Evolutionary conservation across 2,113 vertebrate genomes (phyloP).

Genomic region (Probosciger aterrimus): DNA sequence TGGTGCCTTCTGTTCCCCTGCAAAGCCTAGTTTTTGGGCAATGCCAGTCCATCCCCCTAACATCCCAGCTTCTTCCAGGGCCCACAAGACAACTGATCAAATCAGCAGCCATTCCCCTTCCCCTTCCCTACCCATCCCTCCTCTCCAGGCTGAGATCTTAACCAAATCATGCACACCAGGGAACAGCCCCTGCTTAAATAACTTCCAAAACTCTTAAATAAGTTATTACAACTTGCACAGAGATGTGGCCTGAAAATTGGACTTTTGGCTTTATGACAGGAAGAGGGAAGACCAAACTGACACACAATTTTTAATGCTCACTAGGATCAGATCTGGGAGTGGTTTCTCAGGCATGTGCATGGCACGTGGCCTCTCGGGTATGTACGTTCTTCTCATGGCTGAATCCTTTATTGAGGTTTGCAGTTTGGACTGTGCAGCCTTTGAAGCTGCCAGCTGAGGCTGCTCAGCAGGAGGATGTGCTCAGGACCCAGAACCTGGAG

Average conservation of each 20-base stretch:
- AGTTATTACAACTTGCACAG: accelerated
- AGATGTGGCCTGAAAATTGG: neutral
- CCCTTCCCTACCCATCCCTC: neutral
- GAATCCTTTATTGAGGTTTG: conserved; percentile 36
- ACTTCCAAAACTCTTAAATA: neutral
- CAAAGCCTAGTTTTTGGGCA: neutral
- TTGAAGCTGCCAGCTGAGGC: conserved; percentile 35
- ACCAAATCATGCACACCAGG: neutral
- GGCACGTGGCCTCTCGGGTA: neutral
- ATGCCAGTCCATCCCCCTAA: neutral
- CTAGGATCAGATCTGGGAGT: neutral
- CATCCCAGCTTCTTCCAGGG: neutral
- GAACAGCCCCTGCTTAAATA: neutral
- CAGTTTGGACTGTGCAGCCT: neutral
- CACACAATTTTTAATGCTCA: neutral
- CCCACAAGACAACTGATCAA: accelerated
- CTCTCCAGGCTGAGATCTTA: neutral
- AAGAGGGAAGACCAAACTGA: neutral
- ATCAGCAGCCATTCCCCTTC: neutral
- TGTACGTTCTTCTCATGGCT: neutral
- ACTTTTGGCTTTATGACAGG: neutral
- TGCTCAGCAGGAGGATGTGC: neutral
- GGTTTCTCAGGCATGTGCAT: neutral
- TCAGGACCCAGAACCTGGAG: conserved; percentile 11
- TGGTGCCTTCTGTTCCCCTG: accelerated